Base-by-base conservation (phyloP, 2,888 invertebrate genomes). In the Tinea semifulvella region DNA sequence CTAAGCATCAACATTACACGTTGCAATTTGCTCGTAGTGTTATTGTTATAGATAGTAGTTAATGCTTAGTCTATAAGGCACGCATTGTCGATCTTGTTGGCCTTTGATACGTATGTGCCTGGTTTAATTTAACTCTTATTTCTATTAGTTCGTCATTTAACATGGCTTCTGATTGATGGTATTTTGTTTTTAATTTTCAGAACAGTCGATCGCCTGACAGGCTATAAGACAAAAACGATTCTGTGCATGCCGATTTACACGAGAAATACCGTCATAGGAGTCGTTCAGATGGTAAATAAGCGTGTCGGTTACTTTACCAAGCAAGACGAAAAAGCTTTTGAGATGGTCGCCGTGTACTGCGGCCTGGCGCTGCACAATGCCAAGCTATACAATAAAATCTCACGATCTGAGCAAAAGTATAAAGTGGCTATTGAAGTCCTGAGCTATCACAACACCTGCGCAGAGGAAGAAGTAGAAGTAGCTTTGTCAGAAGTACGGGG, bases 221-320 rank as follows among this genome's bases (percentile, higher is more conserved):
- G 87, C 0, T 88, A 88, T 54, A 84, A 81, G 53, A 93, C 92
- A 0, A 82, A 85, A 50, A 88, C 87, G 18, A 92, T 94, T 31
- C 82, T 94, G 1, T 93, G 93, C 65, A 93, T 94, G 93, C 94
- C 94, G 0, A 90, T 94, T 31, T 91, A 89, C 65, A 91, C 91
- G 13, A 77, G 91, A 47, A 88, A 89, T 25, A 84, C 82, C 48
- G 86, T 92, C 6, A 93, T 94, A 48, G 93, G 92, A 1, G 93
- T 94, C 1, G 92, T 94, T 1, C 93, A 94, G 71, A 94, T 94
- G 93, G 91, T 94, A 0, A 88, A 88, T 54, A 88, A 88, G 58
- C 74, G 82, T 13, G 68, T 71, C n/a, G 84, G 82, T 0, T 63
- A 50, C 62, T 91, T 85, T 68, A 77, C 77, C 3, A 75, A 68